Evolutionary conservation across 2,888 invertebrate genomes (phyloP).

Genomic region (Xanthia icteritia): DNA sequence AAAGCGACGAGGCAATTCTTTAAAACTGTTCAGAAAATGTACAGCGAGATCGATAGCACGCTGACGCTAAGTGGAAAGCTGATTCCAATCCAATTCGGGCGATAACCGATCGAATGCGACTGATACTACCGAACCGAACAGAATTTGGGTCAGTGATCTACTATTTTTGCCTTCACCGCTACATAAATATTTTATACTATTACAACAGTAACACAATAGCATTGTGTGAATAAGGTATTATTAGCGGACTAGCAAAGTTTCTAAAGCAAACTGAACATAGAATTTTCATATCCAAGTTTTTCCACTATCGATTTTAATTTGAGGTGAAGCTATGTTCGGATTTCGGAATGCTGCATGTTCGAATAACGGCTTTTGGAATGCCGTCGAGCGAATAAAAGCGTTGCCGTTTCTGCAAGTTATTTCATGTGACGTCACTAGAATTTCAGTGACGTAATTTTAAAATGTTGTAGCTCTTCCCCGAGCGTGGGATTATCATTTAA

Average conservation of each 20-base stretch:
- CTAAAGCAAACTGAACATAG: constrained; percentile 22
- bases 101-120: constrained; percentile 53
- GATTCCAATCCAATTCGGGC: constrained; percentile 54
- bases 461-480: constrained; percentile 14
- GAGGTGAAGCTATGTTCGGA: constrained; percentile 5
- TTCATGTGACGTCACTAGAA: constrained; percentile 20
- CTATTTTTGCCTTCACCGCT: constrained; percentile 54
- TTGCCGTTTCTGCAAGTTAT: constrained; percentile 32
- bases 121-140: constrained; percentile 35
- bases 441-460: constrained; percentile 30
- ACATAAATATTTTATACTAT: constrained; percentile 57
- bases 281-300: constrained; percentile 26
- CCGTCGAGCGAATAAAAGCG: constrained; percentile 26
- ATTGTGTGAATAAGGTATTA: constrained; percentile 20
- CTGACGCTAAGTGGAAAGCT: constrained; percentile 55
- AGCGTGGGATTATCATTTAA: constrained; percentile 22
- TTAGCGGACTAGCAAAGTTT: constrained; percentile 8
- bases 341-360: constrained; percentile 20
- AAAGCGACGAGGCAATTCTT: constrained; percentile 39
- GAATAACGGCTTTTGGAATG: constrained; percentile 26
- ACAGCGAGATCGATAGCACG: constrained; percentile 48
- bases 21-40: constrained; percentile 48
- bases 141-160: constrained; percentile 65
- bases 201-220: constrained; percentile 34
- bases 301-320: constrained; percentile 29